Evolutionary conservation across 2,888 invertebrate species (phyloP).

Genomic region (Cryptus viduatorius): DNA sequence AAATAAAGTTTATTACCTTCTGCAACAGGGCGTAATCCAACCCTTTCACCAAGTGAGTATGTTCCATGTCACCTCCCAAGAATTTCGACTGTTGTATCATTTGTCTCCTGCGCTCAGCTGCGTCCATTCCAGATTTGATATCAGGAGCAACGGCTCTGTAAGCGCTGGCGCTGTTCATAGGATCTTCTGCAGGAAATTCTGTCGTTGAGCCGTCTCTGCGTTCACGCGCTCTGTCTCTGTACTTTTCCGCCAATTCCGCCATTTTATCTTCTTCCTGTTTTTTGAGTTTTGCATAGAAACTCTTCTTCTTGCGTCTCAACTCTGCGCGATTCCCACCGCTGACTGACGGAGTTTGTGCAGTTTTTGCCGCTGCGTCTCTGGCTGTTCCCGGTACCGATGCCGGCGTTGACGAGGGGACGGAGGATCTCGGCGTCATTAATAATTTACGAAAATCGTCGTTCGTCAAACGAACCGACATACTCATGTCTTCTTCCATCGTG

Average conservation of each 20-base stretch:
- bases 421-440: conserved; percentile 96
- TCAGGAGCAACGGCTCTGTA: conserved; percentile 98
- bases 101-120: conserved; percentile 96
- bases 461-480: conserved; percentile 91
- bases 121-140: conserved; percentile 96
- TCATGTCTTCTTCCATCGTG: conserved; percentile 79
- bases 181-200: conserved; percentile 93
- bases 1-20: conserved; percentile 87
- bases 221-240: conserved; percentile 96
- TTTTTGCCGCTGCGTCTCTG: conserved; percentile 90
- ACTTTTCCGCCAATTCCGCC: conserved; percentile 97
- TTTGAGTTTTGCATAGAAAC: conserved; percentile 96
- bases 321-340: conserved; percentile 88
- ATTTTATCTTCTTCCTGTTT: conserved; percentile 98
- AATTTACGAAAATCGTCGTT: conserved; percentile 99
- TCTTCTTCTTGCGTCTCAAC: conserved; percentile 96
- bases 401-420: conserved; percentile 87
- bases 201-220: conserved; percentile 94
- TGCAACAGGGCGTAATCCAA: conserved; percentile 96
- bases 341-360: conserved; percentile 85
- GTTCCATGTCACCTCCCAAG: conserved; percentile 99
- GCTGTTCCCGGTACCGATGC: conserved; percentile 87
- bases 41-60: conserved; percentile 99
- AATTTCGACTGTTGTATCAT: conserved; percentile 99
- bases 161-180: conserved; percentile 94